Conservation (phyloP, 2,797 vertebrate species). For the Pogoniulus pusillus region DNA sequence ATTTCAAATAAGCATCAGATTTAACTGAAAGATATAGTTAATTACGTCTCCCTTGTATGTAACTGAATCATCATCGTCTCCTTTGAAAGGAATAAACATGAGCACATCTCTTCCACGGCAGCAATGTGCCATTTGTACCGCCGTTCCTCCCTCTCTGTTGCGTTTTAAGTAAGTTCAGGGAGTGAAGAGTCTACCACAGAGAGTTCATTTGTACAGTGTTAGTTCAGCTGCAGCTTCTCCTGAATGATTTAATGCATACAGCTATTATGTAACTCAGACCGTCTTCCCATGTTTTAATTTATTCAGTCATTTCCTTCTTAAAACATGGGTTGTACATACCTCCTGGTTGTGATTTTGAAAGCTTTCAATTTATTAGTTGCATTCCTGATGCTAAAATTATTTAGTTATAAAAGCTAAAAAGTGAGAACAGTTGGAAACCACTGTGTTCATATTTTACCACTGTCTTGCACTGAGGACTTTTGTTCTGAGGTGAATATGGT, state of each 20-base stretch:
- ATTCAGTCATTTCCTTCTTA: constrained; percentile 65
- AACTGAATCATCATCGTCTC: constrained; percentile 50
- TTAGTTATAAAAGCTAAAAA: constrained; percentile 33
- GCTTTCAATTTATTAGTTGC: constrained; percentile 27
- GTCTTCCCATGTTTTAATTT: constrained; percentile 66
- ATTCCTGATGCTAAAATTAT: constrained; percentile 36
- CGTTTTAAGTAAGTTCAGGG: constrained; percentile 49
- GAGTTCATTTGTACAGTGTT: constrained; percentile 67
- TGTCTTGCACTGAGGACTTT: constrained; percentile 4
- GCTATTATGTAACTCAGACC: constrained; percentile 69
- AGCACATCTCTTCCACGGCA: constrained; percentile 39
- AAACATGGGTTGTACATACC: constrained; percentile 37
- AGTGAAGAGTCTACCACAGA: constrained; percentile 55
- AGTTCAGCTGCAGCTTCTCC: constrained; percentile 69
- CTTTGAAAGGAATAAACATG: constrained; percentile 33
- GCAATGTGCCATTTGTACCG: constrained; percentile 47
- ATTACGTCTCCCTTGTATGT: constrained; percentile 33
- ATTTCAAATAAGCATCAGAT: constrained; percentile 41
- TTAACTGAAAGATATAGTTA: constrained; percentile 41
- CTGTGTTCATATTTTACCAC: constrained; percentile 2
- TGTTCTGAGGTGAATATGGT: constrained; percentile 3
- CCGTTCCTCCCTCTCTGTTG: constrained; percentile 46
- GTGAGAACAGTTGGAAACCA: constrained; percentile 1
- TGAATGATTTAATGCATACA: constrained; percentile 64
- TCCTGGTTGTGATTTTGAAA: constrained; percentile 50